Percentiles rank a stretch among this genome's conserved stretches.
These are phyloP conservation scores for Virgularia gustaviana DNA, from an alignment of 92 coral and sea anemone species.

Conservation along the genomic window DNA sequence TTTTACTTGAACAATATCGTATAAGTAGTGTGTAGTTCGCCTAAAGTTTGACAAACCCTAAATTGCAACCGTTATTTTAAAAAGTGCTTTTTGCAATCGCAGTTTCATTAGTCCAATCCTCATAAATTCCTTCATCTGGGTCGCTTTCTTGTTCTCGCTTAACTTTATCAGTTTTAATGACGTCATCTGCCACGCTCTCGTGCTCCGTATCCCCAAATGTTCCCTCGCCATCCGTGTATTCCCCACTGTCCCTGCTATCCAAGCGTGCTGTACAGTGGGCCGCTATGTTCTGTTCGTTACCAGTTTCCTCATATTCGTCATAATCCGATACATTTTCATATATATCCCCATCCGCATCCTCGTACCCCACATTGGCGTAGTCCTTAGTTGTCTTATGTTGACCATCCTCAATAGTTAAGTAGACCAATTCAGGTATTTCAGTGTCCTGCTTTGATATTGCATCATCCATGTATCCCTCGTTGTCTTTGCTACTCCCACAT, in stretches of 20 bases:
- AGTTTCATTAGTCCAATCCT: constrained; percentile 22
- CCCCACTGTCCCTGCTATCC: neutral
- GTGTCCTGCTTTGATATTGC: too few relatives aligned
- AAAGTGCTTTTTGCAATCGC: neutral
- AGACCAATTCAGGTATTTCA: too few relatives aligned
- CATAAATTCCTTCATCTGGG: constrained; percentile 21
- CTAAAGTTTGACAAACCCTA: too few relatives aligned
- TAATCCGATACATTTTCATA: neutral
- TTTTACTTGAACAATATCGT: too few relatives aligned
- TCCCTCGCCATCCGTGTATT: neutral
- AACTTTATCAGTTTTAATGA: neutral
- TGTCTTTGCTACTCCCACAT: neutral
- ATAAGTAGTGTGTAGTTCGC: too few relatives aligned
- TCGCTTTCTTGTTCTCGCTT: neutral
- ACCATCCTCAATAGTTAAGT: too few relatives aligned
- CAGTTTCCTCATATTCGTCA: neutral
- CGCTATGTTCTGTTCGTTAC: too few relatives aligned
- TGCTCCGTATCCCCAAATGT: neutral
- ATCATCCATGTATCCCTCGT: neutral
- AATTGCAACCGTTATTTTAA: too few relatives aligned
- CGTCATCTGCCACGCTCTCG: neutral
- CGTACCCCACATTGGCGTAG: too few relatives aligned
- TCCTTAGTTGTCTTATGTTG: too few relatives aligned
- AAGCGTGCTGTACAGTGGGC: too few relatives aligned
- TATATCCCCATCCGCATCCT: neutral